Conservation (phyloP, 2,113 vertebrate genomes). For the Dermatemys mawii region DNA sequence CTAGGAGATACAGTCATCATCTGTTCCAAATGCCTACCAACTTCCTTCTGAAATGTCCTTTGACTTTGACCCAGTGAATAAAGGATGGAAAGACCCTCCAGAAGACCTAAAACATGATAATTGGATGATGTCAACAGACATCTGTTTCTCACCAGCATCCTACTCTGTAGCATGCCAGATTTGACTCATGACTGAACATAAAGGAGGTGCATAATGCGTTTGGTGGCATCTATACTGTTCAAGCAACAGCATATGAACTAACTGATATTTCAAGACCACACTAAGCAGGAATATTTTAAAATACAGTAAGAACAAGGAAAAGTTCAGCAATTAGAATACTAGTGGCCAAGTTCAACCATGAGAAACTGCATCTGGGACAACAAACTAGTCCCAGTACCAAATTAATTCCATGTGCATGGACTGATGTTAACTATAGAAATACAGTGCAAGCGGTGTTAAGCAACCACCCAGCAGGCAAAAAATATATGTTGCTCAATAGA, state of each 20-base stretch:
- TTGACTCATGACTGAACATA: background rate
- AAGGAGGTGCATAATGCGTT: background rate
- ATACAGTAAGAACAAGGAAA: constrained; percentile 52
- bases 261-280: constrained; percentile 19
- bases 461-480: background rate
- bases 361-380: background rate
- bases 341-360: background rate
- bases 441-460: background rate
- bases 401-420: background rate
- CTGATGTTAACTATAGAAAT: background rate
- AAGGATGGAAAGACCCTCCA: background rate
- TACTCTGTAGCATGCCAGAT: background rate
- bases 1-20: background rate
- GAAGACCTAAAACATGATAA: background rate
- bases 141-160: background rate
- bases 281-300: constrained; percentile 48
- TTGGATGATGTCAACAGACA: background rate
- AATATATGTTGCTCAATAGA: background rate
- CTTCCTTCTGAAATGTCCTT: background rate
- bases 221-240: background rate
- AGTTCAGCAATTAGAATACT: background rate
- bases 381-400: background rate
- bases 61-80: background rate
- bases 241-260: background rate
- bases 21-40: background rate